These are phyloP conservation scores for Catharus fuscescens DNA, from an alignment of 2,113 vertebrate genomes.

Conservation along the genomic window DNA sequence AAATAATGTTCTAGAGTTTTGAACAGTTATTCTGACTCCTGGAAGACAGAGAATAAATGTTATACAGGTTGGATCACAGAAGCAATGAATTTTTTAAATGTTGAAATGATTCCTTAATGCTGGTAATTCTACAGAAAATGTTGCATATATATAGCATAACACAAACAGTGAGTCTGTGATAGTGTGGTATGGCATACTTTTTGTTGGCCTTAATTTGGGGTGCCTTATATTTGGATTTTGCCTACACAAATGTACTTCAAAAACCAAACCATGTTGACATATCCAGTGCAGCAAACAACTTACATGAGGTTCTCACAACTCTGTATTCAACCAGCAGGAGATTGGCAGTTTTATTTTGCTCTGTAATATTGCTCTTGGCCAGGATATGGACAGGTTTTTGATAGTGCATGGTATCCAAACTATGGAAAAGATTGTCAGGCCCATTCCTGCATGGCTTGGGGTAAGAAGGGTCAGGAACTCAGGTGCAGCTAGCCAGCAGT, in stretches of 20 bases:
- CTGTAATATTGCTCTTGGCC: not conserved
- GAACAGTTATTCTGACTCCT: not conserved
- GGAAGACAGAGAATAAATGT: not conserved
- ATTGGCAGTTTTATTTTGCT: not conserved
- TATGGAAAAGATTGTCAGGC: not conserved
- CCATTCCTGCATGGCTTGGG: not conserved
- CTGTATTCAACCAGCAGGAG: not conserved
- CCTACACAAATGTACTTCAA: not conserved
- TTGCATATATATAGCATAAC: not conserved
- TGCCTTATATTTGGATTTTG: not conserved
- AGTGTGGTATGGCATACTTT: not conserved
- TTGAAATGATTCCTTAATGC: not conserved
- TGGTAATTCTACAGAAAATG: not conserved
- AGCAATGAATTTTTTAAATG: not conserved
- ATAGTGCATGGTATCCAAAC: not conserved
- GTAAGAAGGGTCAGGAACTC: not conserved
- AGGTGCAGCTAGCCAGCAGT: not conserved
- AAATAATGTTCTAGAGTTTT: not conserved
- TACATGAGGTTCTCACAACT: not conserved
- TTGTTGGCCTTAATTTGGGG: not conserved
- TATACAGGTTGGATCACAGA: not conserved
- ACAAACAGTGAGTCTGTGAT: not conserved
- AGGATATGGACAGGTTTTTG: fast-evolving
- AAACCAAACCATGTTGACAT: not conserved
- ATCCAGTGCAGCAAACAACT: not conserved